Evolutionary conservation across 2,797 vertebrate genomes (phyloP), one percentile per base, ranked within the genome.

Genomic region (Cetoscarus ocellatus): DNA sequence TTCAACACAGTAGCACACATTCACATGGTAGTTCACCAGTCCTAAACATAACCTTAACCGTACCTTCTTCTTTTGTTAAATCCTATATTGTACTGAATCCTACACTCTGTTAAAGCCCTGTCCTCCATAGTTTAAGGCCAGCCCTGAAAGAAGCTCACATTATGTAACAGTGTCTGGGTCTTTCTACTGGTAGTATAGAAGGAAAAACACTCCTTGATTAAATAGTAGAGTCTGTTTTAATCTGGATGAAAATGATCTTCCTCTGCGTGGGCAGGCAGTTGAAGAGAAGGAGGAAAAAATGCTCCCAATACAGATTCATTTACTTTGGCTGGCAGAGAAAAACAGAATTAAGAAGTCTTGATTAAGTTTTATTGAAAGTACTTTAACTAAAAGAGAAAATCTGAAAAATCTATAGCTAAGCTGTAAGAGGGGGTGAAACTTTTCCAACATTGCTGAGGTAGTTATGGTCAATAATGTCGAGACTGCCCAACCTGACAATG

Each of bases 101-200:
- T 13, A 35, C 12, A 48, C 61, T 66, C 49, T 40, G 34, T 53
- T 70, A 1, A 7, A 44, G 58, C 13, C 14, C 38, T n/a, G 34
- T 15, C 51, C 27, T 70, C 36, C 11, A 45, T 45, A 40, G 38
- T 82, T 68, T 73, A 51, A 78, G 47, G 65, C 39, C 39, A 19
- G 27, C 36, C 13, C 61, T 63, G 18, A 63, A 69, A 76, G 3
- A n/a, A 78, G 62, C 44, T 55, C 34, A 63, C 53, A 17, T 86
- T 83, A 86, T 72, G 68, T 71, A 80, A 84, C 58, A 9, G 50
- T 63, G 73, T 73, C 47, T 67, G 45, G 52, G 57, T 80, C 53
- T 19, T 1, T 79, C 80, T 60, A 62, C 66, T 34, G 74, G 72
- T 63, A 81, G 57, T 35, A 5, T 3, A 13, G 8, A n/a, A 71